phyloP scores from a whole-genome alignment of 2,888 invertebrate species.

The Chrysolina oricalcia region DNA sequence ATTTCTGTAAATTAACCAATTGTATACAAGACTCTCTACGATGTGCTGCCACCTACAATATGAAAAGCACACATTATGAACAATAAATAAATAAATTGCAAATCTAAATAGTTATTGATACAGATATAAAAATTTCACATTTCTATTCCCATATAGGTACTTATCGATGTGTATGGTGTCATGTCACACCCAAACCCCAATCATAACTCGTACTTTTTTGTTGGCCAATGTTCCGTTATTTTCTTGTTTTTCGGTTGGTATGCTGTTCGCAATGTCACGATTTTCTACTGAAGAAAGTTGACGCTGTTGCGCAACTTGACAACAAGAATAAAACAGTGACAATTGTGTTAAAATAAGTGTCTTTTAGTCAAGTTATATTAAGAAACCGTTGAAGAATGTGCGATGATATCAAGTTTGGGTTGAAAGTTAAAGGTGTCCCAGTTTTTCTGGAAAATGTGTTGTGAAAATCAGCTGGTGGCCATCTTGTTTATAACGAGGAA shows the following conservation, averaged over 20 bases:
- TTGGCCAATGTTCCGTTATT: slow-evolving; percentile 45
- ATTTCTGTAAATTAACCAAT: background rate
- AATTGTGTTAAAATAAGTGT: slow-evolving; percentile 44
- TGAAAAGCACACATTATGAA: too few relatives aligned
- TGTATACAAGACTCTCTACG: background rate
- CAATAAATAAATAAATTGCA: too few relatives aligned
- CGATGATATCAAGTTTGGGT: slow-evolving; percentile 46
- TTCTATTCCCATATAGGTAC: background rate
- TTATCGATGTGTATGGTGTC: background rate
- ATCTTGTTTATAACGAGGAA: slow-evolving; percentile 68
- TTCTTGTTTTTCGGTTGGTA: slow-evolving; percentile 29
- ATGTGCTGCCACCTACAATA: slow-evolving; percentile 3
- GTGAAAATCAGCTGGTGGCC: slow-evolving; percentile 68
- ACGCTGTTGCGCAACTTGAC: slow-evolving; percentile 69
- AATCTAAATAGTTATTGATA: too few relatives aligned
- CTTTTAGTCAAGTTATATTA: slow-evolving; percentile 38
- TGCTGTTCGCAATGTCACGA: slow-evolving; percentile 43
- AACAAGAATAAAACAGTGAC: slow-evolving; percentile 53
- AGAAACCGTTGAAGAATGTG: slow-evolving; percentile 49
- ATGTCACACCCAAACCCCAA: background rate
- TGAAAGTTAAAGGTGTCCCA: slow-evolving; percentile 40
- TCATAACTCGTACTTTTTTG: background rate
- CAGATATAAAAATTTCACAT: background rate
- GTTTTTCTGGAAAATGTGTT: slow-evolving; percentile 55
- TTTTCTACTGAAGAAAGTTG: slow-evolving; percentile 52